Evolutionary conservation across 2,888 invertebrate species (phyloP).

Genomic region (Proisotoma minuta): DNA sequence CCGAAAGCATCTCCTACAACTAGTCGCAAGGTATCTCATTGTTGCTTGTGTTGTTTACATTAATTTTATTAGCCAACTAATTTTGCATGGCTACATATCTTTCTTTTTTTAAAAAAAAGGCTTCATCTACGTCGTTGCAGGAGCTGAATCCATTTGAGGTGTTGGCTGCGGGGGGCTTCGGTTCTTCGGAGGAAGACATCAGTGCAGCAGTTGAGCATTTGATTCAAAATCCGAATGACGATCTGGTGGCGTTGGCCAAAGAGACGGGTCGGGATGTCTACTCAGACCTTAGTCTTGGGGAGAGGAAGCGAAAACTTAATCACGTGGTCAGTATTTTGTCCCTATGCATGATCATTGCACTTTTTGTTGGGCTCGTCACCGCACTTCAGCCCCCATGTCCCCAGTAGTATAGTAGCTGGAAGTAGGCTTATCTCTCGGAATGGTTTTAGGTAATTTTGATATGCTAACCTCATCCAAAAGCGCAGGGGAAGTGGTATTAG

Average conservation of each 20-base stretch:
- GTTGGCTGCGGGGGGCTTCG: conserved; percentile 33
- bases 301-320: conserved; percentile 73
- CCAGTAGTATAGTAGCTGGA: too few species aligned
- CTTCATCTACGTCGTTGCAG: background rate
- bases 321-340: conserved; percentile 64
- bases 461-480: too few species aligned
- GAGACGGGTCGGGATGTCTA: conserved; percentile 80
- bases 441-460: too few species aligned
- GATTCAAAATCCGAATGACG: conserved; percentile 61
- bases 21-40: conserved; percentile 54
- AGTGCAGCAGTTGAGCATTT: conserved; percentile 49
- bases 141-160: conserved; percentile 41
- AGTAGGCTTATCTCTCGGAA: too few species aligned
- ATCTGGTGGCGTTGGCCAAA: conserved; percentile 81
- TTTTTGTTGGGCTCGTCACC: background rate
- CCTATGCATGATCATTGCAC: background rate
- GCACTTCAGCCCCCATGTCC: too few species aligned
- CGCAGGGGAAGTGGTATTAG: too few species aligned
- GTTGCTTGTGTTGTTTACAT: background rate
- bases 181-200: conserved; percentile 48
- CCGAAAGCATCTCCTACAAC: conserved; percentile 51
- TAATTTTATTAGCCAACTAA: background rate
- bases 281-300: conserved; percentile 62
- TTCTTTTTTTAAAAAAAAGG: too few species aligned
- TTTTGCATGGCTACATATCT: too few species aligned